A percentile compares a stretch with the other conserved stretches of the same genome.
Conservation (phyloP, 2,888 invertebrate genomes). For the Tortricodes alternella region DNA sequence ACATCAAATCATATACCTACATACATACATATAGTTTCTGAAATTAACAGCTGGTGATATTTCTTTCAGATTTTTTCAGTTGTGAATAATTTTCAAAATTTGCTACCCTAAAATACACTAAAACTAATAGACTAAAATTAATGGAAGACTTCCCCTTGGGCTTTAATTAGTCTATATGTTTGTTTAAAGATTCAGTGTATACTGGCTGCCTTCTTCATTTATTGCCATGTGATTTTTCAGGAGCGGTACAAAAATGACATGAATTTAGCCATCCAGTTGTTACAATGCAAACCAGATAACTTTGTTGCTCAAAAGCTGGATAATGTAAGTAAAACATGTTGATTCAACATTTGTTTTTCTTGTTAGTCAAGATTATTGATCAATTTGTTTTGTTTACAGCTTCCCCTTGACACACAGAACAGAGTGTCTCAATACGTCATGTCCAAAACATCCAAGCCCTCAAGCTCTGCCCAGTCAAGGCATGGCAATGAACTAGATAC, state of each 20-base stretch:
- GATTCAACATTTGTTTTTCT: constrained; percentile 23
- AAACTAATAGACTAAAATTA: too few species aligned
- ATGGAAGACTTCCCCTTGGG: too few species aligned
- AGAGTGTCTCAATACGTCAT: constrained; percentile 91
- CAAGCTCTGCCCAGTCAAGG: constrained; percentile 70
- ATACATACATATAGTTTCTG: too few species aligned
- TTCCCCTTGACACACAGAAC: constrained; percentile 95
- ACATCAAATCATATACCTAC: too few species aligned
- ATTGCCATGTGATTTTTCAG: constrained; percentile 87
- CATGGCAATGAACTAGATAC: constrained; percentile 69
- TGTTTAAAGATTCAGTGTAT: too few species aligned
- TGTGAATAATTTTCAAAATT: too few species aligned
- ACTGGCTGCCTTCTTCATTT: too few species aligned
- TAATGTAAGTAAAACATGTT: constrained; percentile 85
- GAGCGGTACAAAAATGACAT: constrained; percentile 97
- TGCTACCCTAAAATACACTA: too few species aligned
- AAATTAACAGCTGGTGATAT: too few species aligned
- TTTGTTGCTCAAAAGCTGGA: constrained; percentile 96
- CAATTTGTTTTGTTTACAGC: constrained; percentile 76
- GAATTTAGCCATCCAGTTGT: constrained; percentile 94
- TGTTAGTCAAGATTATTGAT: constrained; percentile 22
- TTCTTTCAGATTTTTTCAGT: too few species aligned
- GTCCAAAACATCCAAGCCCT: constrained; percentile 79
- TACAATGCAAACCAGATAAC: constrained; percentile 97
- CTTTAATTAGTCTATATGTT: too few species aligned